Evolutionary conservation across 2,888 invertebrate species (phyloP).

Genomic region (Nematopogon swammerdamellus): DNA sequence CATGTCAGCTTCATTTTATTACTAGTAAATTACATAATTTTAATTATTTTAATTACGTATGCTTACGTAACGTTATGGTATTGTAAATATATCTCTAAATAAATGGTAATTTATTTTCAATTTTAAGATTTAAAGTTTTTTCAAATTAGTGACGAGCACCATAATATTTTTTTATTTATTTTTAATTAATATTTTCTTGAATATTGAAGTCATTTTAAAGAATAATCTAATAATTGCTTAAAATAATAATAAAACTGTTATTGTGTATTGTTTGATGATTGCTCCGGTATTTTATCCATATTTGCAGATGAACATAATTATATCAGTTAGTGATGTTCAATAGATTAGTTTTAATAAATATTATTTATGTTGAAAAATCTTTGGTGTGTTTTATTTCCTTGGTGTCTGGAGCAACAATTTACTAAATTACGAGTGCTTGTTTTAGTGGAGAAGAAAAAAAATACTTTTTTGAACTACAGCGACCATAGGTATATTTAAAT

Average conservation of each 20-base stretch:
- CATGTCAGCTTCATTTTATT: slow-evolving; percentile 5
- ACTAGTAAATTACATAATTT: slow-evolving; percentile 11
- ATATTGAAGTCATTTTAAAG: slow-evolving; percentile 13
- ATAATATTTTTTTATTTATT: slow-evolving; percentile 13
- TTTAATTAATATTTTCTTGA: slow-evolving; percentile 27
- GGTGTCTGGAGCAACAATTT: too few relatives aligned
- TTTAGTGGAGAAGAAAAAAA: too few relatives aligned
- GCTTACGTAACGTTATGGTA: not conserved
- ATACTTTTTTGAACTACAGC: too few relatives aligned
- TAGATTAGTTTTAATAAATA: slow-evolving; percentile 56
- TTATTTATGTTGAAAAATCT: slow-evolving; percentile 55
- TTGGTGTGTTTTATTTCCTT: slow-evolving; percentile 27
- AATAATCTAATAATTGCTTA: too few relatives aligned
- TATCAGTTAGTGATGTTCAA: slow-evolving; percentile 57
- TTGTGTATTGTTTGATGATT: slow-evolving; percentile 15
- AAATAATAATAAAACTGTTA: not conserved
- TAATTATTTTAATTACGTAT: slow-evolving; percentile 9
- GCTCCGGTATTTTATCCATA: slow-evolving; percentile 29
- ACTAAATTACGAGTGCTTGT: too few relatives aligned
- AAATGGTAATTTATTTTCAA: slow-evolving; percentile 3
- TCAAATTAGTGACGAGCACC: slow-evolving; percentile 8
- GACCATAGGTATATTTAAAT: slow-evolving; percentile 1
- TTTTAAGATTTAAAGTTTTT: slow-evolving; percentile 6
- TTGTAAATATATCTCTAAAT: slow-evolving; percentile 6
- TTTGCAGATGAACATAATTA: slow-evolving; percentile 51